These are phyloP conservation scores for Bos indicus DNA, from an alignment of 2,113 vertebrate species.

Conservation along the genomic window DNA sequence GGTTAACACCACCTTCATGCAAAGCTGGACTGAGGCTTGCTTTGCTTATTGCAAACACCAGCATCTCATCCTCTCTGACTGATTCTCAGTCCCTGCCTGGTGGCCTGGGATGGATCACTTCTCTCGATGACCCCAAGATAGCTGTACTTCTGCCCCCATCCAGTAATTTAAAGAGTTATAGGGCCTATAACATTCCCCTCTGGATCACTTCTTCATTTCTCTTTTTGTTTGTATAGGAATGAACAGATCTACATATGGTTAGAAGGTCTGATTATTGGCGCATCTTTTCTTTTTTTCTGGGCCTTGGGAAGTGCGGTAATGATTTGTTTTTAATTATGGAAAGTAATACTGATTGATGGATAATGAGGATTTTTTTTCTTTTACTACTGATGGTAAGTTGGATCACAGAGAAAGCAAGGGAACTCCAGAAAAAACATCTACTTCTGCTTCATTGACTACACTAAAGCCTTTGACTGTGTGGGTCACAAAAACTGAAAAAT, in stretches of 20 bases:
- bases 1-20: rapidly evolving
- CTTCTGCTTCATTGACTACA: not conserved
- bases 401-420: not conserved
- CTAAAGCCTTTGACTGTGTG: not conserved
- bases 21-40: rapidly evolving
- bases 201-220: not conserved
- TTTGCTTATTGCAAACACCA: rapidly evolving
- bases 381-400: not conserved
- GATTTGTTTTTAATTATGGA: not conserved
- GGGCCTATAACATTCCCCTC: not conserved
- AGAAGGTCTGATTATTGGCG: not conserved
- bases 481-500: not conserved
- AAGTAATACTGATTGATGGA: not conserved
- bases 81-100: not conserved
- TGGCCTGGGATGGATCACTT: no score
- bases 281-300: not conserved
- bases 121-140: not conserved
- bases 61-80: not conserved
- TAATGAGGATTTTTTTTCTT: not conserved
- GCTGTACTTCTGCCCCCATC: rapidly evolving
- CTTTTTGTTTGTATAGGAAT: not conserved
- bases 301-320: rapidly evolving
- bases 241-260: rapidly evolving
- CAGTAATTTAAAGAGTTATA: not conserved
- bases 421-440: not conserved